Conservation (phyloP, 2,113 vertebrate species). For the Eolophus roseicapilla region DNA sequence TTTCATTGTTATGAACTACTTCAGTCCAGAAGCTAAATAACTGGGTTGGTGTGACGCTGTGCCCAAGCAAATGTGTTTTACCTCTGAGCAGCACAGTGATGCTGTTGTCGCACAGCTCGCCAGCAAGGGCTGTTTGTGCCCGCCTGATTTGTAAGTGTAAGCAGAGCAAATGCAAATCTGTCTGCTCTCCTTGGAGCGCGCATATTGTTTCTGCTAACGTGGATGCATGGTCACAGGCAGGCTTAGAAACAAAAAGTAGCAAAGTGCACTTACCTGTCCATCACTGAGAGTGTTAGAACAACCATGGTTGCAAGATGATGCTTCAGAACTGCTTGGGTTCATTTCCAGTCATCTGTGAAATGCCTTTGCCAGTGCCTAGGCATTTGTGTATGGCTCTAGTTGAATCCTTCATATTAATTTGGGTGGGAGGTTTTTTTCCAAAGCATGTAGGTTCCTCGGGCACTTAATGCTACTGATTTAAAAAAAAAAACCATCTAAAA, state of each 20-base stretch:
- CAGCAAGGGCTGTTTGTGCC: neutral
- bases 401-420: neutral
- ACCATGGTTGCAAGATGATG: no score
- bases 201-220: neutral
- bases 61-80: neutral
- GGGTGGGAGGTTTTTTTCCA: neutral
- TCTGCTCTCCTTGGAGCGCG: neutral
- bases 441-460: neutral
- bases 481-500: neutral
- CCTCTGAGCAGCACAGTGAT: neutral
- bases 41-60: neutral
- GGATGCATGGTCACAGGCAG: neutral
- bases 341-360: neutral
- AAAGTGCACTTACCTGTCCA: neutral
- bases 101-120: neutral
- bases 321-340: neutral
- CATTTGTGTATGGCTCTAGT: neutral
- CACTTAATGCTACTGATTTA: neutral
- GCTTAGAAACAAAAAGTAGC: neutral
- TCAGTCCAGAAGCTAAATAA: neutral
- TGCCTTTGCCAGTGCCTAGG: neutral
- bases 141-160: neutral
- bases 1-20: neutral
- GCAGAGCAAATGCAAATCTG: neutral
- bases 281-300: neutral